Evolutionary conservation across 1,140 invertebrate genomes (phyloP), one percentile per base, ranked within the genome.

Genomic region (Gonatopus flavifemur): DNA sequence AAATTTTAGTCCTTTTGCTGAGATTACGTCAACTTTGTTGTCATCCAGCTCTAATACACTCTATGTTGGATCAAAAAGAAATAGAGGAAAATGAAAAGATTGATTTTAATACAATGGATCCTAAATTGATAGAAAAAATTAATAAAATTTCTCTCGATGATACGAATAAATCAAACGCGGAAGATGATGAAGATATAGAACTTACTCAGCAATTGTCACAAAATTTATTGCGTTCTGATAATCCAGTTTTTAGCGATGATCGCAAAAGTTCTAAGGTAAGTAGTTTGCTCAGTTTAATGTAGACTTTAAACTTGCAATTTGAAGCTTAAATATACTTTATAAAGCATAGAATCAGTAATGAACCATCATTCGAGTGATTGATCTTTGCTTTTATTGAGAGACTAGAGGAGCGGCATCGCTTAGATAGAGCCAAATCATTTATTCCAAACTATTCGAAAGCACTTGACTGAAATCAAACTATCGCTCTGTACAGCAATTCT

Each of bases 21-120:
- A 79, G 94, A 15, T 71, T 96, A 38, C 79, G 93, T 5, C 94
- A 96, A 70, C 86, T 93, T 40, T 95, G 93, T 71, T 90, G 90
- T 66, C 93, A 96, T 80, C 87, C 93, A 1, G 85, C 84, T 8
- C 80, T 97, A 1, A 89, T 96, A 46, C 81, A 82, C 54, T 69
- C 78, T 45, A 88, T 89, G 86, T 48, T 89, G 41, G 82, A 86
- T 19, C 43, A 57, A 35, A 46, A 61, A 10, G 54, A 61, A 48
- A 73, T 64, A 39, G 66, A 32, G 64, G 66, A 31, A 9, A 59
- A 59, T 13, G 74, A 51, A 8, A 53, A 74, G 64, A 49, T 24
- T n/a, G 57, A 67, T 3, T 59, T 56, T 10, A 65, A 69, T n/a
- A 61, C 50, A 18, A 39, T 45, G 6, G 80, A 85, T 52, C 51